A percentile compares a stretch with the other conserved stretches of the same genome.
Conservation (phyloP, 2,888 invertebrate genomes). For the Drosophila nigritarsus region DNA sequence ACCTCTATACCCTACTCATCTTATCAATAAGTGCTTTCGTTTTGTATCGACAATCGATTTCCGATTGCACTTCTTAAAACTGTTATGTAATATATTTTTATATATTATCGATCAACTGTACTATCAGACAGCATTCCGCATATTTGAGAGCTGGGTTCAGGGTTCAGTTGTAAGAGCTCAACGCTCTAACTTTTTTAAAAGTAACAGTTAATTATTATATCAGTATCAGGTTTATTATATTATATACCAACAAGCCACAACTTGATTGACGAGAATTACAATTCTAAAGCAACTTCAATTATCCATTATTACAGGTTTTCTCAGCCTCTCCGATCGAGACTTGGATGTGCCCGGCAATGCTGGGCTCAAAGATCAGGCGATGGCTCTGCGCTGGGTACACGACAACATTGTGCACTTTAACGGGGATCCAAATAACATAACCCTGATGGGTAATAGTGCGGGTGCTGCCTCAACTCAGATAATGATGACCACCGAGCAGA, state of each 20-base stretch:
- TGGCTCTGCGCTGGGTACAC: constrained; percentile 86
- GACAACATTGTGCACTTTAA: constrained; percentile 85
- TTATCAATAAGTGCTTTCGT: background rate
- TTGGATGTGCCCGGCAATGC: constrained; percentile 86
- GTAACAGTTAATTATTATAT: background rate
- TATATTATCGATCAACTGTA: background rate
- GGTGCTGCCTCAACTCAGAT: constrained; percentile 85
- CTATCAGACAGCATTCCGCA: background rate
- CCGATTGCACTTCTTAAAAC: background rate
- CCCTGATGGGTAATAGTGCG: constrained; percentile 86
- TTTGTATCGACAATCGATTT: background rate
- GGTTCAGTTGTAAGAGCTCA: background rate
- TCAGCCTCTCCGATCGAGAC: constrained; percentile 85
- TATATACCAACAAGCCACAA: no score
- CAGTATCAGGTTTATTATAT: no score
- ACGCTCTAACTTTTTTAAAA: background rate
- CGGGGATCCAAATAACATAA: constrained; percentile 86
- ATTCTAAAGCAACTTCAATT: background rate
- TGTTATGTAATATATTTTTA: background rate
- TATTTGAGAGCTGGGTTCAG: background rate
- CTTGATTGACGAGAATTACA: background rate
- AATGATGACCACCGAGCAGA: constrained; percentile 85
- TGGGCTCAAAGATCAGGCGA: constrained; percentile 86
- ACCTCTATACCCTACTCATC: background rate
- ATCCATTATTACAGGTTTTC: constrained; percentile 82